Percentiles rank a stretch among this genome's conserved stretches.
Evolutionary conservation across 2,888 invertebrate species (phyloP).

Genomic region (Coenonympha arcania): DNA sequence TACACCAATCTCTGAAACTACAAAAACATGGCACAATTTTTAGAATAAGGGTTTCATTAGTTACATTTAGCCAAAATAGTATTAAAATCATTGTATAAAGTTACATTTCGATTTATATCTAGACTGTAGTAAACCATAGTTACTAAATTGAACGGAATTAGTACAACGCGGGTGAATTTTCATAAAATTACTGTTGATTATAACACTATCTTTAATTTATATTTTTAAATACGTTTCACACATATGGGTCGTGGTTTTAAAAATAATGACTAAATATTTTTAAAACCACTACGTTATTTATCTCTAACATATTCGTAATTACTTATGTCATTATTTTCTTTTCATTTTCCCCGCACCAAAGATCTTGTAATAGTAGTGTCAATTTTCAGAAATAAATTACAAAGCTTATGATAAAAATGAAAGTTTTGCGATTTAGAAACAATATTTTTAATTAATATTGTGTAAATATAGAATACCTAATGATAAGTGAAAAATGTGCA

Average conservation of each 20-base stretch:
- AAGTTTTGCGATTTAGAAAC: constrained; percentile 57
- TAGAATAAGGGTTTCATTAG: constrained; percentile 64
- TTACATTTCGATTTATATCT: constrained; percentile 55
- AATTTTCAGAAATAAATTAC: constrained; percentile 33
- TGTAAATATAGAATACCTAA: constrained; percentile 68
- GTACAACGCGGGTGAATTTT: constrained; percentile 59
- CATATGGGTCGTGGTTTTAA: too few species aligned
- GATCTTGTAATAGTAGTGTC: constrained; percentile 18
- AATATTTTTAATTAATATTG: constrained; percentile 69
- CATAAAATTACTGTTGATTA: constrained; percentile 18
- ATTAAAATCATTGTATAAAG: constrained; percentile 62
- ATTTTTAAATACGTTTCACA: not conserved
- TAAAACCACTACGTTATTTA: not conserved
- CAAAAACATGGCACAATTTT: constrained; percentile 66
- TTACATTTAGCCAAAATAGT: constrained; percentile 73
- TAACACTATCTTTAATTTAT: constrained; percentile 3
- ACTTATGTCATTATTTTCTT: constrained; percentile 4
- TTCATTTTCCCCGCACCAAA: constrained; percentile 16
- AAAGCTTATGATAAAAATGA: constrained; percentile 44
- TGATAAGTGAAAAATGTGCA: constrained; percentile 58
- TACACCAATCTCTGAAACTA: constrained; percentile 11
- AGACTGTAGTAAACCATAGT: constrained; percentile 51
- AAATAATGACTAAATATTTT: too few species aligned
- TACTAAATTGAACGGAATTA: constrained; percentile 56
- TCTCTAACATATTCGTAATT: not conserved